Base-by-base conservation (phyloP, 2,797 vertebrate species). In the Cyprinodon diabolis region DNA sequence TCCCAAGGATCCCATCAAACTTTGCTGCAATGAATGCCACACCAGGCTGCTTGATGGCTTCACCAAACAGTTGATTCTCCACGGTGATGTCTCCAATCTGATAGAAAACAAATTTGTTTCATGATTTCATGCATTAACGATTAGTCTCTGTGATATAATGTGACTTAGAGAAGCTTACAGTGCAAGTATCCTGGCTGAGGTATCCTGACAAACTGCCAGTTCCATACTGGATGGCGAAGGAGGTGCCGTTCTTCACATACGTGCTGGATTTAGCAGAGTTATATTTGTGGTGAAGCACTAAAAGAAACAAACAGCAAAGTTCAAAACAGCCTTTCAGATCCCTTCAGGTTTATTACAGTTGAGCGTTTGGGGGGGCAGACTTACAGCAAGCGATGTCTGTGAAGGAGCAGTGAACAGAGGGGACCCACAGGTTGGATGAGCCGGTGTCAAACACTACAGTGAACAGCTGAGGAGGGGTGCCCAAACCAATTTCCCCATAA, bases 391-490 rank as follows among this genome's bases (percentile, higher is more conserved):
- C 97, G 0, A 99, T 87, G 88, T 98, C 96, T 0, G 93, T 4
- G 1, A 96, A 0, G 6, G 93, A 93, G 93, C 97, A 99, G 88
- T 96, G 96, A 51, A 96, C 6, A 0, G 98, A 99, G 0, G 98
- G 98, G 21, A 99, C 98, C 98, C 97, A 99, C 48, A 99, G 95
- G 89, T 99, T 99, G 88, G 98, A 96, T 12, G 98, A 99, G 13
- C 98, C 98, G 0, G 98, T 99, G 91, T 99, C 98, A 0, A 99
- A 99, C 86, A 99, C 95, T n/a, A 99, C 97, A 0, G 96, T 98
- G 91, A 99, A 99, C 68, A 60, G 83, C 93, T 99, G 98, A 0
- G 94, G 90, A 0, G 98, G 98, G 0, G 96, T 97, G 0, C 95
- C 95, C 75, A 96, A 82, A 60, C 96, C 92, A 0, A 99, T 99